Evolutionary conservation across 2,113 vertebrate species (phyloP), one percentile per base, ranked within the genome.

Genomic region (Ophthalmolycus amberensis): DNA sequence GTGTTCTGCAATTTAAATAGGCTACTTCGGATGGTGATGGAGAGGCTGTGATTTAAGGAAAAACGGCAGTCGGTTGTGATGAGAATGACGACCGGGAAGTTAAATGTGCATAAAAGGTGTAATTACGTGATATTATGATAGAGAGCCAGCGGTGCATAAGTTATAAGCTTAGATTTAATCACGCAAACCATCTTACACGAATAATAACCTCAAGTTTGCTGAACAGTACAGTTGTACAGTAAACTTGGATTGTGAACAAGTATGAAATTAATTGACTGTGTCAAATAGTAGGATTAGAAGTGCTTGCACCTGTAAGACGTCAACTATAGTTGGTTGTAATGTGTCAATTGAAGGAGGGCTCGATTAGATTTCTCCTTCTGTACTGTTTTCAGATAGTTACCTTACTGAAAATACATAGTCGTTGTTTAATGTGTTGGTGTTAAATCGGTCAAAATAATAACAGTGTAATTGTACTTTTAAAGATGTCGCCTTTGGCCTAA

Each of bases 1-100:
- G 89, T 92, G 92, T 89, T 94, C 91, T 89, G 95, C 92, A 93
- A 91, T 95, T 97, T 95, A 92, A 93, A 95, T 96, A 85, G 92
- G 86, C 79, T 82, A 88, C 86, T 66, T 89, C 82, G 89, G 87
- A 91, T 87, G 82, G 93, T 88, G 91, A 82, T 83, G 89, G 86
- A 92, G 84, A 84, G 11, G 87, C 90, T 94, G 90, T 89, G 91
- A 90, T 90, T 91, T 87, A 74, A 75, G 42, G 5, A 2, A 54
- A 68, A 88, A 73, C n/a, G 18, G 73, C 37, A 63, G 59, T n/a
- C 62, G 48, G 75, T 69, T 82, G 50, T 77, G 60, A 78, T 75
- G 70, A 74, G 67, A 85, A 80, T 75, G 71, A 76, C 25, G 44
- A 84, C 77, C 71, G 48, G 56, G 68, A 85, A 66, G 20, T 79